Percentiles rank a stretch among this genome's conserved stretches.
phyloP scores from a whole-genome alignment of 2,888 invertebrate genomes.

The Elysia crispata region DNA sequence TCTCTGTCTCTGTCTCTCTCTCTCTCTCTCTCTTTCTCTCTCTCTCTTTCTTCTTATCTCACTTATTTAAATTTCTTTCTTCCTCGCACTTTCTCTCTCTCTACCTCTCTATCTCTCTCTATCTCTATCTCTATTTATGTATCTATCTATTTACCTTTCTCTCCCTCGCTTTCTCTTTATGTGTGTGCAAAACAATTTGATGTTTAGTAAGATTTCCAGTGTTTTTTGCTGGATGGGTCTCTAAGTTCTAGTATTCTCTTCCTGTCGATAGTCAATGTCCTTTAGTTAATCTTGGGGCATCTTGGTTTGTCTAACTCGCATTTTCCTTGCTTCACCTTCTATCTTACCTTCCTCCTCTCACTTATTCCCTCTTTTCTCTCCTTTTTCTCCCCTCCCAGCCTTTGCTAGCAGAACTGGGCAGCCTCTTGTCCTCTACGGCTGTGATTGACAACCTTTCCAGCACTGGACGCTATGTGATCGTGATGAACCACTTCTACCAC shows the following conservation, averaged over 20 bases:
- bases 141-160: too few relatives aligned
- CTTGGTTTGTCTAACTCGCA: neutral
- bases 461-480: slow-evolving; percentile 5
- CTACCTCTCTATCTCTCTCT: too few relatives aligned
- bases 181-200: too few relatives aligned
- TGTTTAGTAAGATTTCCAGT: too few relatives aligned
- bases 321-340: neutral
- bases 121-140: too few relatives aligned
- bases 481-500: slow-evolving; percentile 37
- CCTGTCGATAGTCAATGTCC: neutral
- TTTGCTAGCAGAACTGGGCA: neutral
- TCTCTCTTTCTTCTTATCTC: neutral
- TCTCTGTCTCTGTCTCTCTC: neutral
- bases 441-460: slow-evolving; percentile 30
- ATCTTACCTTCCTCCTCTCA: neutral
- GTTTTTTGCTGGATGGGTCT: too few relatives aligned
- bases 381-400: neutral
- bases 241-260: too few relatives aligned
- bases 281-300: neutral
- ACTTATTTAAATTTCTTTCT: too few relatives aligned
- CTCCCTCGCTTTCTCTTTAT: too few relatives aligned
- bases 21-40: neutral
- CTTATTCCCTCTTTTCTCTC: neutral
- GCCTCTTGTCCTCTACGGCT: neutral
- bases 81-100: too few relatives aligned